Evolutionary conservation across 2,888 invertebrate species (phyloP).

Genomic region (Stratiomys singularior): DNA sequence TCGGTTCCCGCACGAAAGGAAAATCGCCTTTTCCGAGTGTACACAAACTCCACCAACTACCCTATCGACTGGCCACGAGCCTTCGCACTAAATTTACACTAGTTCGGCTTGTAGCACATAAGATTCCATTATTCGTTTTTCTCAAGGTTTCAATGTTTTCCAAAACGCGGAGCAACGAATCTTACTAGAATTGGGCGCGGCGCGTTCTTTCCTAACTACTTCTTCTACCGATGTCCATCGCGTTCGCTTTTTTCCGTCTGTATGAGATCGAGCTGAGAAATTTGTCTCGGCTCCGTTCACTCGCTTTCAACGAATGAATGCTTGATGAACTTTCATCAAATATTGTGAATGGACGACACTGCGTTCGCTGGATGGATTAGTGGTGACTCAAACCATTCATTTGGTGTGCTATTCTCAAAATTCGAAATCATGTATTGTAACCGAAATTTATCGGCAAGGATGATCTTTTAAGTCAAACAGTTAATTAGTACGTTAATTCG

Average conservation of each 20-base stretch:
- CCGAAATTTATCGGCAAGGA: too few relatives aligned
- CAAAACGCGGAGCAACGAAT: constrained; percentile 40
- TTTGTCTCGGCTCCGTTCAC: background rate
- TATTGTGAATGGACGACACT: too few relatives aligned
- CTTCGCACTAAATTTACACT: constrained; percentile 6
- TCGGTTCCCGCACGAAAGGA: constrained; percentile 28
- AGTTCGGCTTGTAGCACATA: background rate
- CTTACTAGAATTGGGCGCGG: constrained; percentile 39
- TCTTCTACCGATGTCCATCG: constrained; percentile 32
- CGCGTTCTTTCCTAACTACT: constrained; percentile 11
- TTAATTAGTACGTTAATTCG: too few relatives aligned
- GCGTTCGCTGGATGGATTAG: background rate
- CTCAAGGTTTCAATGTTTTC: constrained; percentile 22
- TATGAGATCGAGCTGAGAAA: constrained; percentile 29
- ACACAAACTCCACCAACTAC: constrained; percentile 29
- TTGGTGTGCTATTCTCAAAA: too few relatives aligned
- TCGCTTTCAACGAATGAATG: constrained; percentile 13
- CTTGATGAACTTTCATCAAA: background rate
- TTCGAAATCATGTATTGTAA: too few relatives aligned
- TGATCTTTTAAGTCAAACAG: too few relatives aligned
- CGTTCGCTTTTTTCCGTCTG: constrained; percentile 44
- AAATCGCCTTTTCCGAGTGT: constrained; percentile 10
- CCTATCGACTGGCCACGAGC: background rate
- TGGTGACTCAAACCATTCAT: constrained; percentile 9
- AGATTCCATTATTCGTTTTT: constrained; percentile 29